Conservation (phyloP, 2,113 vertebrate species). For the Sminthopsis crassicaudata region DNA sequence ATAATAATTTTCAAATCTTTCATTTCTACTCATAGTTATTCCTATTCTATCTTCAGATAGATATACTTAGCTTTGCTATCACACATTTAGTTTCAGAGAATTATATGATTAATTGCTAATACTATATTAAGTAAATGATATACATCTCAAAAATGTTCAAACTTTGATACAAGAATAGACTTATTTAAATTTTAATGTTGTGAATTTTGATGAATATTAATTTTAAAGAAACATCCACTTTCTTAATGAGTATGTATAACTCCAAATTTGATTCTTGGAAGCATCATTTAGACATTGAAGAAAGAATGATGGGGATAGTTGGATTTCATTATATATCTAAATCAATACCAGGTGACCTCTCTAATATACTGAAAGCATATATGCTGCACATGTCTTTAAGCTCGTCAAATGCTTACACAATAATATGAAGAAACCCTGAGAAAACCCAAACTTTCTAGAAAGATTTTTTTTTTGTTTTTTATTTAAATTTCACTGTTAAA, state of each 20-base stretch:
- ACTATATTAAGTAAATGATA: conserved; percentile 9
- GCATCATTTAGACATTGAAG: conserved; percentile 2
- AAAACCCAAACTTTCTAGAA: conserved; percentile 34
- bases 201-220: neutral
- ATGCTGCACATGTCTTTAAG: neutral
- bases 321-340: neutral
- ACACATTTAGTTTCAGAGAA: conserved; percentile 22
- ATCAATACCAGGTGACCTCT: neutral
- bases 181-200: neutral
- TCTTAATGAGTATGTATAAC: neutral
- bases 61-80: conserved; percentile 33
- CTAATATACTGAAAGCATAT: conserved; percentile 28
- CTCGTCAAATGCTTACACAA: neutral
- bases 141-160: neutral
- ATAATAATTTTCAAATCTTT: neutral
- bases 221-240: neutral
- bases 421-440: neutral
- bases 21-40: neutral
- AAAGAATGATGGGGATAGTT: neutral
- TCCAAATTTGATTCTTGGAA: conserved; percentile 12
- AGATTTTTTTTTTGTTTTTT: neutral
- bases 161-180: neutral
- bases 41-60: neutral
- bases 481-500: neutral
- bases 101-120: conserved; percentile 33